Percentiles rank a stretch among this genome's conserved stretches.
Evolutionary conservation across 37 sponge, comb jelly and placozoan species (phyloP).

Genomic region (Haliclona indistincta): DNA sequence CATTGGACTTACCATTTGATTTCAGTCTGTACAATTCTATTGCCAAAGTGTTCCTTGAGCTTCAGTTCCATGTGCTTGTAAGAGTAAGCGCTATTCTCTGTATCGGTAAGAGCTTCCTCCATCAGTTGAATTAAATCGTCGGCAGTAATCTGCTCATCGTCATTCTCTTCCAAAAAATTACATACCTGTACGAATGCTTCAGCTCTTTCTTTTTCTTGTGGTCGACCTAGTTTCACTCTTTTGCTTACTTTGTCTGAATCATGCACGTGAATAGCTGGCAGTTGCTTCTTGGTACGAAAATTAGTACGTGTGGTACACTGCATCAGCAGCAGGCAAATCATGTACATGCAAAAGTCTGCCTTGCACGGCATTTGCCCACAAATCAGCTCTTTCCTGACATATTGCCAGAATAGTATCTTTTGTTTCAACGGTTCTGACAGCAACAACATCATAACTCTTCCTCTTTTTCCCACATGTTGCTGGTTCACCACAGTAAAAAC

Average conservation of each 20-base stretch:
- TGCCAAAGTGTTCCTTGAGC: slow-evolving; percentile 35
- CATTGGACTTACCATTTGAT: slow-evolving; percentile 51
- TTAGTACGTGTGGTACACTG: slow-evolving; percentile 38
- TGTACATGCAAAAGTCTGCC: slow-evolving; percentile 43
- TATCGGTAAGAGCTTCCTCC: slow-evolving; percentile 20
- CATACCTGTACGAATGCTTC: slow-evolving; percentile 55
- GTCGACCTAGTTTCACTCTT: slow-evolving; percentile 32
- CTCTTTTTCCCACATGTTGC: slow-evolving; percentile 36
- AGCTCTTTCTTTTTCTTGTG: slow-evolving; percentile 35
- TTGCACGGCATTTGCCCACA: slow-evolving; percentile 38
- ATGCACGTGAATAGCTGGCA: slow-evolving; percentile 29
- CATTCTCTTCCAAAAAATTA: slow-evolving; percentile 46
- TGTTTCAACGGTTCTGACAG: slow-evolving; percentile 33
- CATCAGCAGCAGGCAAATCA: slow-evolving; percentile 55
- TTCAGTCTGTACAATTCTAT: slow-evolving; percentile 40
- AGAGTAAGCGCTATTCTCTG: slow-evolving; percentile 11
- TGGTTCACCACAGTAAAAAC: slow-evolving; percentile 41
- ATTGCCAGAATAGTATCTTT: slow-evolving; percentile 37
- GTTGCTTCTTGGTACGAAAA: slow-evolving; percentile 44
- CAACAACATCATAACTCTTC: slow-evolving; percentile 41
- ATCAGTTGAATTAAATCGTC: slow-evolving; percentile 22
- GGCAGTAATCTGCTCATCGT: too few relatives aligned
- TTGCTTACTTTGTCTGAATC: slow-evolving; percentile 30
- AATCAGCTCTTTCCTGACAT: slow-evolving; percentile 46
- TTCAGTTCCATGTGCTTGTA: slow-evolving; percentile 25